phyloP scores from a whole-genome alignment of 2,888 invertebrate genomes.

The Odontomyia ornata region DNA sequence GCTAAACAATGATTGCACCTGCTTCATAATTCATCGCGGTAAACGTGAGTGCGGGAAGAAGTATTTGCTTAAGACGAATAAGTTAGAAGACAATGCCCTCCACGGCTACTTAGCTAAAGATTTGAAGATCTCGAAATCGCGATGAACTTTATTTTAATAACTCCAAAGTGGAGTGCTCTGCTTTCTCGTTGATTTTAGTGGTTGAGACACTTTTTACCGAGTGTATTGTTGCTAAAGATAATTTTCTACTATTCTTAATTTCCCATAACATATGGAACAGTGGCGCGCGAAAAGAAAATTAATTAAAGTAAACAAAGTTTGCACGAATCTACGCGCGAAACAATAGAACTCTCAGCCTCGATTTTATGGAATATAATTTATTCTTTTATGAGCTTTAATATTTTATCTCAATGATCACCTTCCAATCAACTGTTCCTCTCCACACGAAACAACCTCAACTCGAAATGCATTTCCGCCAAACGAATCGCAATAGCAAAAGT shows the following conservation, averaged over 20 bases:
- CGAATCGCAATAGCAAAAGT: neutral
- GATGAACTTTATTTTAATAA: neutral
- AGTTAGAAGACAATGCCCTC: neutral
- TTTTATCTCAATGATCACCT: neutral
- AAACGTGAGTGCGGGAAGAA: neutral
- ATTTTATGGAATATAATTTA: neutral
- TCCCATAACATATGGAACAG: neutral
- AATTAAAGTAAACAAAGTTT: no score
- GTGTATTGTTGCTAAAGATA: neutral
- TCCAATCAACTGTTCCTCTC: neutral
- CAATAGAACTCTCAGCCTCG: neutral
- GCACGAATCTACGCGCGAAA: neutral
- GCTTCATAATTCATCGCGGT: neutral
- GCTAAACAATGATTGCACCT: constrained; percentile 1
- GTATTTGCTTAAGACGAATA: neutral
- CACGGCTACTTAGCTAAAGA: neutral
- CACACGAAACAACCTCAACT: neutral
- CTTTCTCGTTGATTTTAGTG: neutral
- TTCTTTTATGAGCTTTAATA: neutral
- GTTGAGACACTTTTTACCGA: neutral
- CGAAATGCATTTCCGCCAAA: neutral
- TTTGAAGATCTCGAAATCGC: neutral
- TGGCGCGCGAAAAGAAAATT: neutral
- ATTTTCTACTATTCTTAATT: neutral
- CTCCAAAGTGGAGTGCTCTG: neutral